phyloP scores from a whole-genome alignment of 1,140 invertebrate species.

The Drepana arcuata region DNA sequence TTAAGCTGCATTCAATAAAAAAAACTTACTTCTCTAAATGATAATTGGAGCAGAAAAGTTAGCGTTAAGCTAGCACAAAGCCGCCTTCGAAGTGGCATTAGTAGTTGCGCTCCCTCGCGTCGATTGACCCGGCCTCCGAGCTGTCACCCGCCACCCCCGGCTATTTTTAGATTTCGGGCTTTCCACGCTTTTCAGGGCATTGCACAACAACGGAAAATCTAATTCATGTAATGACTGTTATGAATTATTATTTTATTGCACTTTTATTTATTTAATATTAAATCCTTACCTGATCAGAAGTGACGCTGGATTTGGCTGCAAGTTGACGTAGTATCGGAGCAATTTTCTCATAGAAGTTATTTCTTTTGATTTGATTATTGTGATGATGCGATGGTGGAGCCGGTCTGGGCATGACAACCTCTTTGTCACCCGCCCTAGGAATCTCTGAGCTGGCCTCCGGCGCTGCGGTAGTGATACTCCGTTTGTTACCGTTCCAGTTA shows the following conservation, averaged over 20 bases:
- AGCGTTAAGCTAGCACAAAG: no score
- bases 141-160: slow-evolving; percentile 60
- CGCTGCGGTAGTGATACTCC: slow-evolving; percentile 43
- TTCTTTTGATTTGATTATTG: slow-evolving; percentile 28
- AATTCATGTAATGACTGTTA: neutral
- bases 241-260: neutral
- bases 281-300: slow-evolving; percentile 37
- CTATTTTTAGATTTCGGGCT: slow-evolving; percentile 63
- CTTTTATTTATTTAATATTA: neutral
- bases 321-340: slow-evolving; percentile 63
- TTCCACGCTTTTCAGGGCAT: slow-evolving; percentile 25
- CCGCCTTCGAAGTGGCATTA: slow-evolving; percentile 34
- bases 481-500: slow-evolving; percentile 69
- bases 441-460: slow-evolving; percentile 23
- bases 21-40: no score
- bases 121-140: slow-evolving; percentile 54
- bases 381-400: slow-evolving; percentile 50
- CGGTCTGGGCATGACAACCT: slow-evolving; percentile 74
- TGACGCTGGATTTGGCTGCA: slow-evolving; percentile 45
- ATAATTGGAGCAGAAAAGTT: no score
- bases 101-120: slow-evolving; percentile 28
- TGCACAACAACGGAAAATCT: slow-evolving; percentile 10
- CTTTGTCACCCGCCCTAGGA: slow-evolving; percentile 71
- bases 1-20: no score
- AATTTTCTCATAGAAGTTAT: slow-evolving; percentile 63